Conservation (phyloP, 2,113 vertebrate species). For the Hydrolagus affinis region DNA sequence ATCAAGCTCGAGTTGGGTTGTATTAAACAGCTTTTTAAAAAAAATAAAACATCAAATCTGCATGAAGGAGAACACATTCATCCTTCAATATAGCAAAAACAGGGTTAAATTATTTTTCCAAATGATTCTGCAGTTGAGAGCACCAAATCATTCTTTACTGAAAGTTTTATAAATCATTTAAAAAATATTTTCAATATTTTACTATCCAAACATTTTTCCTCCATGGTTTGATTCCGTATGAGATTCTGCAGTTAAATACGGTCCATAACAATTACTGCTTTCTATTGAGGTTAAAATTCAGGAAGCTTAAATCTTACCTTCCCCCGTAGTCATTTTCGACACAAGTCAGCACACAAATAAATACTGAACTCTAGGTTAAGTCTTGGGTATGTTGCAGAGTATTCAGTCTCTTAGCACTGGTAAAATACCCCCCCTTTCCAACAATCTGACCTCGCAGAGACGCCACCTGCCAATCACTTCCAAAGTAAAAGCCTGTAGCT, state of each 20-base stretch:
- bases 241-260: background rate
- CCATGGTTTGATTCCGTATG: background rate
- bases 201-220: background rate
- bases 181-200: background rate
- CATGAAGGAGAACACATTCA: background rate
- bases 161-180: too few relatives aligned
- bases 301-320: slow-evolving; percentile 61
- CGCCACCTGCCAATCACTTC: slow-evolving; percentile 46
- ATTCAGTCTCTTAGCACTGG: slow-evolving; percentile 40
- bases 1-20: too few relatives aligned
- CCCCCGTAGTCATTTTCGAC: slow-evolving; percentile 67
- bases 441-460: slow-evolving; percentile 44
- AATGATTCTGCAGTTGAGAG: background rate
- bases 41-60: background rate
- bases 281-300: background rate
- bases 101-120: background rate
- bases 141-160: background rate
- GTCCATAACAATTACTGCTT: background rate
- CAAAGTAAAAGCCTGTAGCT: slow-evolving; percentile 57
- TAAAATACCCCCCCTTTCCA: slow-evolving; percentile 37
- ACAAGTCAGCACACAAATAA: slow-evolving; percentile 39
- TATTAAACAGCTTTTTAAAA: background rate
- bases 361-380: slow-evolving; percentile 37
- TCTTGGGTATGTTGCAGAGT: slow-evolving; percentile 33
- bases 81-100: background rate